Conservation (phyloP, 2,113 vertebrate genomes). For the Oceanites oceanicus region DNA sequence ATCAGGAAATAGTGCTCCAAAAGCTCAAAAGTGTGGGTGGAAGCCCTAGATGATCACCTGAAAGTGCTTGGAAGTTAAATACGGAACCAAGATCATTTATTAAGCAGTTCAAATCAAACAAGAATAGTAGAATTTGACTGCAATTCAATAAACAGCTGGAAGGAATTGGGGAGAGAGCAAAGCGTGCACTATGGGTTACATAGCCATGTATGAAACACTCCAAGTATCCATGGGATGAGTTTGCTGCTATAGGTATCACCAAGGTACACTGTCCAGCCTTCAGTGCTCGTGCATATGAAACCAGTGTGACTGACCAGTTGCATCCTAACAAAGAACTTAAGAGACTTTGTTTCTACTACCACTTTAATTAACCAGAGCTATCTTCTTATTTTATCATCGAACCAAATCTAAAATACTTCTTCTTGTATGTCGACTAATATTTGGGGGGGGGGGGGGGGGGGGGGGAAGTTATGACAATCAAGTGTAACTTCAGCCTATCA, state of each 20-base stretch:
- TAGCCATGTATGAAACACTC: not conserved
- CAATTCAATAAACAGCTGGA: not conserved
- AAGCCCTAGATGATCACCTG: slow-evolving; percentile 30
- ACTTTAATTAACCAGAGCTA: not conserved
- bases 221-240: not conserved
- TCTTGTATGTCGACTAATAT: not conserved
- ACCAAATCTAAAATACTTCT: not conserved
- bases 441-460: too few species aligned
- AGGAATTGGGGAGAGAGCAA: not conserved
- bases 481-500: not conserved
- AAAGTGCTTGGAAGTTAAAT: slow-evolving; percentile 2
- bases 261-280: not conserved
- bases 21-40: slow-evolving; percentile 43
- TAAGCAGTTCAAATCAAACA: slow-evolving; percentile 27
- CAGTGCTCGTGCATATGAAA: not conserved
- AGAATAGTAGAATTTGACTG: not conserved
- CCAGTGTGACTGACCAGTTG: not conserved
- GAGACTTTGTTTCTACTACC: not conserved
- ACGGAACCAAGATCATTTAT: not conserved
- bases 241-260: not conserved
- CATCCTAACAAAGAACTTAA: not conserved
- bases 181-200: slow-evolving; percentile 40
- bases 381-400: not conserved
- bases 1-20: slow-evolving; percentile 63
- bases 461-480: not conserved